A percentile compares a stretch with the other conserved stretches of the same genome.
phyloP scores from a whole-genome alignment of 2,888 invertebrate species.

The Helleia helle region DNA sequence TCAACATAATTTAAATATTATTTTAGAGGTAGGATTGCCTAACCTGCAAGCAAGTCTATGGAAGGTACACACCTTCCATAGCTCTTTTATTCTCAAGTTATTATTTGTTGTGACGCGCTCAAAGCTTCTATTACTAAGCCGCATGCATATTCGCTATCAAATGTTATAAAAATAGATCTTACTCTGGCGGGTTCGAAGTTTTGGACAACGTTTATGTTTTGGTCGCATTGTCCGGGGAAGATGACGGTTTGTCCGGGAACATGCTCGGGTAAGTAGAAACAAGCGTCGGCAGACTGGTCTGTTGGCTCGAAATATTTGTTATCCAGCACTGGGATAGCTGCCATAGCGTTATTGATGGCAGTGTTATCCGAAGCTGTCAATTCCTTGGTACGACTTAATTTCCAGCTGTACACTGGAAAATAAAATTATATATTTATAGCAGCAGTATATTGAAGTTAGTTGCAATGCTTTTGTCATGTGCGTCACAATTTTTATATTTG shows the following conservation, averaged over 20 bases:
- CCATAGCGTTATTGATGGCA: slow-evolving; percentile 31
- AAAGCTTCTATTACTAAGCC: too few species aligned
- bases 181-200: slow-evolving; percentile 36
- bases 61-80: too few species aligned
- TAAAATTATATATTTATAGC: too few species aligned
- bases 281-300: slow-evolving; percentile 34
- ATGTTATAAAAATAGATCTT: slow-evolving; percentile 20
- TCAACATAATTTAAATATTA: too few species aligned
- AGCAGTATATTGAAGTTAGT: too few species aligned
- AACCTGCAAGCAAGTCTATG: too few species aligned
- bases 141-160: too few species aligned
- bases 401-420: slow-evolving; percentile 52
- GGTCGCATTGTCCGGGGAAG: slow-evolving; percentile 41
- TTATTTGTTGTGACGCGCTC: too few species aligned
- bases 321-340: slow-evolving; percentile 30
- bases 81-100: too few species aligned
- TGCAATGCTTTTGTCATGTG: too few species aligned
- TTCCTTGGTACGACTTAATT: slow-evolving; percentile 37
- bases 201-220: slow-evolving; percentile 30
- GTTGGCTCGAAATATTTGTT: slow-evolving; percentile 35
- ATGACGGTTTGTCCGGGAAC: slow-evolving; percentile 31
- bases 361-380: slow-evolving; percentile 25
- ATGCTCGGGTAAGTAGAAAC: slow-evolving; percentile 42
- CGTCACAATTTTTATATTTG: too few species aligned
- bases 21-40: too few species aligned